Evolutionary conservation across 2,797 vertebrate species (phyloP), one percentile per base, ranked within the genome.

Genomic region (Spinibarbus caldwelli): DNA sequence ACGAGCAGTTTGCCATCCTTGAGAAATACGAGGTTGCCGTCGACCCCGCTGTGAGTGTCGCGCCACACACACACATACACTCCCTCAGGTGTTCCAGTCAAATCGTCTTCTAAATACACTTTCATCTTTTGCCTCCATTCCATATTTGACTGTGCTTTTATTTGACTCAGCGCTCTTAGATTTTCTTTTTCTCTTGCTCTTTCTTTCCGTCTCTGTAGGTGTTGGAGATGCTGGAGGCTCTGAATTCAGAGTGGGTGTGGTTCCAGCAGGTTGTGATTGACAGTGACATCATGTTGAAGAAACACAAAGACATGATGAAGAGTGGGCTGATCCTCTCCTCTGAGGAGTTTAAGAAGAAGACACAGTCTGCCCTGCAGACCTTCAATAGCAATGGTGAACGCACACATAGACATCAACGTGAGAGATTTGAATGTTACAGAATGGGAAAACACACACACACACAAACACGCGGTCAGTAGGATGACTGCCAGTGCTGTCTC

Each of bases 1-100:
- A 95, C 0, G 96, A 97, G 68, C 96, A 97, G 90, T 98, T 97
- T 89, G 87, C 94, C 88, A 95, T 97, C 80, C 93, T 98, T 29
- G 92, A 95, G 83, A 95, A 95, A 89, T 97, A 97, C 0, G 96
- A 97, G 76, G 96, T 97, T 87, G 83, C 91, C 0, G 93, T 97
- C 72, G 93, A 95, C 2, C 92, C 93, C 0, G 84, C 31, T 31
- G 97, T 97, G 91, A 94, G 95, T 87, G 31, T 59, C 34, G 8
- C 47, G n/a, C 70, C 34, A 34, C 2, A 19, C 49, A 45, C 26
- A 36, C 23, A 62, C 47, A 64, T 29, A 71, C 31, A 62, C 66
- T 47, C 47, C 68, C 67, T 72, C 21, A 49, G 67, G 77, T 85
- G 66, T 72, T 62, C 21, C 34, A 31, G 23, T 67, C 36, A 57